Evolutionary conservation across 2,797 vertebrate genomes (phyloP).

Genomic region (Mormyrus proboscirostris): DNA sequence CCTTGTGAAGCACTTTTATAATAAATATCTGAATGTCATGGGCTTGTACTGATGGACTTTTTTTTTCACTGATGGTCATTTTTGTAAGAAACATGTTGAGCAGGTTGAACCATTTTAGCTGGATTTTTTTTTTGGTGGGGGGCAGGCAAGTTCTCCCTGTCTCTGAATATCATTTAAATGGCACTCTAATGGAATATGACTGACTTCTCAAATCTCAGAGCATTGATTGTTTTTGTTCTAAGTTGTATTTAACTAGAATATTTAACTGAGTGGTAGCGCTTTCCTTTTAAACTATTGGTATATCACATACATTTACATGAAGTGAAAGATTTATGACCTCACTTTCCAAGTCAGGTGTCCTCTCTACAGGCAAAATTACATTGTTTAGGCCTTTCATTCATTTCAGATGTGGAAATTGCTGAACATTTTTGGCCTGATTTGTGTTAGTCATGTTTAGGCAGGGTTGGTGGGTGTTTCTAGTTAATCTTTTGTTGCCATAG

Average conservation of each 20-base stretch:
- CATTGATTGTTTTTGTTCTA: not conserved
- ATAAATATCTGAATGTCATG: not conserved
- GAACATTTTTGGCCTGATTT: not conserved
- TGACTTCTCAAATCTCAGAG: not conserved
- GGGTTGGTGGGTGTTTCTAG: not conserved
- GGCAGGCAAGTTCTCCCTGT: not conserved
- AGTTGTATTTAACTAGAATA: not conserved
- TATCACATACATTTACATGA: not conserved
- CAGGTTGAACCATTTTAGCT: not conserved
- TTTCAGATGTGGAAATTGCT: not conserved
- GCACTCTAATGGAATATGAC: not conserved
- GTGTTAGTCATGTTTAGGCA: not conserved
- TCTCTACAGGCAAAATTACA: not conserved
- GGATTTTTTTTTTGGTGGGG: not conserved
- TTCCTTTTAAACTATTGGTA: not conserved
- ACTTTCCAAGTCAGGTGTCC: not conserved
- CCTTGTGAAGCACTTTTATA: not conserved
- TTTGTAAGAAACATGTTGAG: not conserved
- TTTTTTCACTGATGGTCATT: too few relatives aligned
- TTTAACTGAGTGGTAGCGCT: not conserved
- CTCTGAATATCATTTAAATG: not conserved
- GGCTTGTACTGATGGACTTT: not conserved
- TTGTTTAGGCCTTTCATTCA: not conserved
- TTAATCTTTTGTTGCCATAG: not conserved
- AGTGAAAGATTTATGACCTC: not conserved